Base-by-base conservation (phyloP, 2,113 vertebrate genomes). In the Thalassoma bifasciatum region DNA sequence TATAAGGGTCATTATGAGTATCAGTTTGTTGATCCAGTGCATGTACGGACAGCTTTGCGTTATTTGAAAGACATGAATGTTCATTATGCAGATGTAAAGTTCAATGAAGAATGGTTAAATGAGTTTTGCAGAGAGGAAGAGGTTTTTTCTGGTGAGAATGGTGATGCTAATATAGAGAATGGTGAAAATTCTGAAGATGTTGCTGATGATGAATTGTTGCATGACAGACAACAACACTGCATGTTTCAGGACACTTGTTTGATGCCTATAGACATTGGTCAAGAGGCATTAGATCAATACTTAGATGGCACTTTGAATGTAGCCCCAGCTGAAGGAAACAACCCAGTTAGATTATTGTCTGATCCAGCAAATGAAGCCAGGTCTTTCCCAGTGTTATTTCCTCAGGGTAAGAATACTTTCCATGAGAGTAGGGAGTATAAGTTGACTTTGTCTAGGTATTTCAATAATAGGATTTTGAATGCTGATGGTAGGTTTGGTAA, bases 241-340 rank as follows among this genome's bases (percentile, higher is more conserved):
- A 59, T 69, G 66, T 58, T 49, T 34, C 40, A 59, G 5, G 46
- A 61, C 8, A 52, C 13, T 21, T 71, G 68, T 42, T 8, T 59
- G 0, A 52, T 64, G 60, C 40, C 71, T 37, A 38, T 64, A 3
- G 71, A 64, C n/a, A 37, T 73, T 6, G 60, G 71, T 56, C 60
- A 64, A 40, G 71, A 73, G 37, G 11, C 19, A 1, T 5, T 73
- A 8, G 38, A 72, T 53, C 57, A 62, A 5, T 14, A 44, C 34
- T 46, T 36, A 46, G 49, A 63, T 21, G 8, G 13, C n/a, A 44
- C 26, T 5, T 51, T 62, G n/a, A 30, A 62, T 34, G 1, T 72
- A 6, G 36, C 58, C 0, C 58, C 57, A 17, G 49, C 58, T 1
- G 58, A 69, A 40, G 34, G 65, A 0, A 69, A 38, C n/a, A 38